Base-by-base conservation (phyloP, 1,140 invertebrate species). In the Zeugodacus cucurbitae region DNA sequence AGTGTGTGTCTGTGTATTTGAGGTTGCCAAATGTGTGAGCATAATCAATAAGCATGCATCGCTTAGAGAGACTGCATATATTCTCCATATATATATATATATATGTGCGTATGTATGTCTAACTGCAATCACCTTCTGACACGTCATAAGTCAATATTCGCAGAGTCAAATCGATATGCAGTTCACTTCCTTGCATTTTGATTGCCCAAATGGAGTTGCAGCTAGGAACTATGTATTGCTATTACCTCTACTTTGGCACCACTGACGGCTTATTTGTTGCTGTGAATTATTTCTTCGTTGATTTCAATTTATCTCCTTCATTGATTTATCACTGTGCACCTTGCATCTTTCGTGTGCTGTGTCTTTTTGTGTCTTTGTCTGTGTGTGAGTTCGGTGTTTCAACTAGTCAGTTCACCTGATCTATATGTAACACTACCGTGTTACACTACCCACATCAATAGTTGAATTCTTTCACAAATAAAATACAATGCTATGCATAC, bases 281-380 rank as follows among this genome's bases (percentile, higher is more conserved):
- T 10, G 20, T 82, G 74, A 82, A 82, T 48, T 26, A 82, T 82
- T 82, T 82, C 74, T 29, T 82, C 41, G 74, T 82, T 82, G 74
- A 82, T 82, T 82, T 82, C 74, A 82, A 82, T 82, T 48, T 82
- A 82, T 82, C 37, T 82, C n/a, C 74, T 48, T 82, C 41, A 82
- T 82, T 82, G 74, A 82, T 82, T 82, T 82, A 82, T 82, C 22
- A 82, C 74, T 48, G 26, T 82, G 41, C 74, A 44, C 44, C 48
- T 29, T 82, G 44, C 11, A 54, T 29, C 37, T n/a, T 54, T 82
- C 10, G 41, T n/a, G 4, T 1, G 1, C 10, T 34, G 14, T 67
- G 1, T 14, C 8, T 67, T 1, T 48, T 48, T 41, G 37, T 70
- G 4, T 70, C 2, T 20, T 3, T 70, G 32, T 70, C 0, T 34